Evolutionary conservation across 1,140 invertebrate species (phyloP).

Genomic region (Bombus superbus): DNA sequence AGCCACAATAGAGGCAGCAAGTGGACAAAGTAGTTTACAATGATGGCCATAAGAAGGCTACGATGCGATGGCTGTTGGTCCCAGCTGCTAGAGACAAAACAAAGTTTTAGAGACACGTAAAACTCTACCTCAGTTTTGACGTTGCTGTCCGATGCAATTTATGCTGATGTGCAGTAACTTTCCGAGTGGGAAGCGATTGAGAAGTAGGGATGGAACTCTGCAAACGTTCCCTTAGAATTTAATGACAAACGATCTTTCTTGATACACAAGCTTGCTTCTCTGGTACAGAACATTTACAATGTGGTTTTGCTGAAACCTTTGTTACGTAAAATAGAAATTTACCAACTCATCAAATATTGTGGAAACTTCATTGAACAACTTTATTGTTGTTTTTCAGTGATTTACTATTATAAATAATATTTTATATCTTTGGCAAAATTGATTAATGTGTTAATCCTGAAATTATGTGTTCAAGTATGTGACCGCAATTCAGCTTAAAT

Average conservation of each 20-base stretch:
- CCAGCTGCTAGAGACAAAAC: background rate
- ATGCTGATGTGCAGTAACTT: background rate
- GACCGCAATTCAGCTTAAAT: too few relatives aligned
- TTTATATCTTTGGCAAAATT: too few relatives aligned
- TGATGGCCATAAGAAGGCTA: background rate
- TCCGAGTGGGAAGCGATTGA: background rate
- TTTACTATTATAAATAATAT: too few relatives aligned
- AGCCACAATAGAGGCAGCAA: background rate
- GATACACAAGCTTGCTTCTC: background rate
- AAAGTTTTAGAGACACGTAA: conserved; percentile 1
- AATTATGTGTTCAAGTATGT: too few relatives aligned
- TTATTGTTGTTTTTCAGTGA: too few relatives aligned
- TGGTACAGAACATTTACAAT: too few relatives aligned
- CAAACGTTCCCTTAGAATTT: background rate
- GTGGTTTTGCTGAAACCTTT: too few relatives aligned
- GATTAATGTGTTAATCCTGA: too few relatives aligned
- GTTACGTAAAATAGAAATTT: too few relatives aligned
- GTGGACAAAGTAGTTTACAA: conserved; percentile 11
- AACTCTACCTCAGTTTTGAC: background rate
- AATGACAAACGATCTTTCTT: background rate
- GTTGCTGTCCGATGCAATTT: conserved; percentile 2
- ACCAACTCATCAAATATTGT: too few relatives aligned
- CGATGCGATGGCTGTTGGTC: background rate
- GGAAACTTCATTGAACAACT: too few relatives aligned
- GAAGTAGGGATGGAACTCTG: background rate